A percentile compares a stretch with the other conserved stretches of the same genome.
These are phyloP conservation scores for Lota lota DNA, from an alignment of 2,113 vertebrate genomes.

Conservation along the genomic window DNA sequence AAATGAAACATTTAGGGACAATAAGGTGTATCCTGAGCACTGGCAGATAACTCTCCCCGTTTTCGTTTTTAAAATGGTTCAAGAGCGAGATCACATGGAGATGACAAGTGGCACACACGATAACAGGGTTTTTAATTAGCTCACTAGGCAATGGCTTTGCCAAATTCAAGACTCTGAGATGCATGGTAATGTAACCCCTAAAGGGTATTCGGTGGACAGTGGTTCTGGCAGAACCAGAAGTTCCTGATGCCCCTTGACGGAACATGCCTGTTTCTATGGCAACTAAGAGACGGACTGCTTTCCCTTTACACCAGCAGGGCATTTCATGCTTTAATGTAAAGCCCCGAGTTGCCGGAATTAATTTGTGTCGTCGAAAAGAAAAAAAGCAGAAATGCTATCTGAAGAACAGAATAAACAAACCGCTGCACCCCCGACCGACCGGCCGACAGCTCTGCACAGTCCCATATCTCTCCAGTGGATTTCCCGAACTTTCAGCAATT, in stretches of 20 bases:
- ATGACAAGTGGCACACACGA: slow-evolving; percentile 23
- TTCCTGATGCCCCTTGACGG: slow-evolving; percentile 44
- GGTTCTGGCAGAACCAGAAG: slow-evolving; percentile 56
- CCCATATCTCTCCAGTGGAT: slow-evolving; percentile 39
- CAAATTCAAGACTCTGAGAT: slow-evolving; percentile 22
- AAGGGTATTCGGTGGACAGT: slow-evolving; percentile 62
- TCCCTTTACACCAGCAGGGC: slow-evolving; percentile 51
- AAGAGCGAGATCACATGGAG: slow-evolving; percentile 31
- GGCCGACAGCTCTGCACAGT: slow-evolving; percentile 20
- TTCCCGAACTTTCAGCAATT: slow-evolving; percentile 61
- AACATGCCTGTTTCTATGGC: slow-evolving; percentile 72
- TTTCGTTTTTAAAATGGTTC: slow-evolving; percentile 37
- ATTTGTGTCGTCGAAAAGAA: slow-evolving; percentile 60
- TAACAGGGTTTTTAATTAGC: slow-evolving; percentile 14
- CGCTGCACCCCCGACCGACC: no score
- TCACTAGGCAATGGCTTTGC: no score
- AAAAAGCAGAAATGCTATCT: slow-evolving; percentile 22
- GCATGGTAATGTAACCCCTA: slow-evolving; percentile 36
- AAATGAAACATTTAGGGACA: slow-evolving; percentile 27
- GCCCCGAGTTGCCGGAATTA: slow-evolving; percentile 72
- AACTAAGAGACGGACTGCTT: slow-evolving; percentile 66
- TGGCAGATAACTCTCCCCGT: slow-evolving; percentile 36
- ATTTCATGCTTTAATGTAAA: slow-evolving; percentile 76
- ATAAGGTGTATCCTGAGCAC: slow-evolving; percentile 38
- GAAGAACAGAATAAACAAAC: no score